Evolutionary conservation across 1,140 invertebrate species (phyloP), one percentile per base, ranked within the genome.

Genomic region (Sycophaga agraensis): DNA sequence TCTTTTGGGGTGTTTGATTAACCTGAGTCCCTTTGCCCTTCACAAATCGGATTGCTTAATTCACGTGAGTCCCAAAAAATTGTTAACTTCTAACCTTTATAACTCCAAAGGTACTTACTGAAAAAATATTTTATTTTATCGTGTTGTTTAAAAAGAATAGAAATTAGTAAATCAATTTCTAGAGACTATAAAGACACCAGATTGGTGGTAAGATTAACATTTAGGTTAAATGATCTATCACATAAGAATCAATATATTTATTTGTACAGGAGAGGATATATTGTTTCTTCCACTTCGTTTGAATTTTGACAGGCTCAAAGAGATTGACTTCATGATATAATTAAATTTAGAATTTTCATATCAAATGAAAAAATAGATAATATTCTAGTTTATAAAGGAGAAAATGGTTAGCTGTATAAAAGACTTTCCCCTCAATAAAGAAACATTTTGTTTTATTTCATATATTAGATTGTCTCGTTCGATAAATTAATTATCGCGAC

Each of bases 291-390:
- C 31, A 82, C 84, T 58, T 73, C 81, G 8, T 85, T 97, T 46
- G 96, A 99, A 82, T 99, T 99, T 78, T 99, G 96, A 96, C 95
- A 98, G 83, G 96, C 96, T 0, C 95, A 98, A 77, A 90, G 88
- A n/a, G 91, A 93, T 81, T 84, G 96, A 50, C 80, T 98, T 0
- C 96, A 98, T 78, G 96, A 99, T 76, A 84, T 96, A 66, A 93
- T 98, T 49, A 84, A 86, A 59, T 98, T 98, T 72, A 82, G 91
- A 55, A 84, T 76, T 70, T 82, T 73, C 11, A 75, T 74, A 55
- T 64, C 79, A 19, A 82, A 79, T 22, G 90, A 91, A 74, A 75
- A 79, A 37, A 70, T 86, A 19, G 88, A 94, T 76, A 84, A 85
- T 55, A 81, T 85, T 59, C 63, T 92, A 0, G 80, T 89, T 12